These are phyloP conservation scores for Gallirallus australis DNA, from an alignment of 2,797 vertebrate species.

Conservation along the genomic window DNA sequence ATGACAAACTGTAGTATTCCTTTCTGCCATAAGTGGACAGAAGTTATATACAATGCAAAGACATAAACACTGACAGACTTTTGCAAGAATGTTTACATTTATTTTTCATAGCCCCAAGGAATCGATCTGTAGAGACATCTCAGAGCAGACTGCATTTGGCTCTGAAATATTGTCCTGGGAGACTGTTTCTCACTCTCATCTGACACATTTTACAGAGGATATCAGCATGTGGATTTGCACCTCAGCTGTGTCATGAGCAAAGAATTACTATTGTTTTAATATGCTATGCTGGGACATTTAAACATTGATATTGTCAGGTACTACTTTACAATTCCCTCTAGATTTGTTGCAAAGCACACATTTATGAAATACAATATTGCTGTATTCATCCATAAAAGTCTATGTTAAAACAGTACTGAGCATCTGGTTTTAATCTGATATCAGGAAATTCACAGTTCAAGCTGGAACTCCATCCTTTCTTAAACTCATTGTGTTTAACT, in stretches of 20 bases:
- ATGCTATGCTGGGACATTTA: background rate
- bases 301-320: conserved; percentile 30
- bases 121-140: conserved; percentile 45
- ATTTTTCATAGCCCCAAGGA: conserved; percentile 67
- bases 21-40: background rate
- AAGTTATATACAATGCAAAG: conserved; percentile 15
- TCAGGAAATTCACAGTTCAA: conserved; percentile 37
- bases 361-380: conserved; percentile 60
- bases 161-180: conserved; percentile 16
- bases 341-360: conserved; percentile 16
- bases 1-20: background rate
- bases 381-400: conserved; percentile 25
- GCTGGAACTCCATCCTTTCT: conserved; percentile 12
- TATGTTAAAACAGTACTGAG: background rate
- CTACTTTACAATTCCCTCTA: conserved; percentile 42
- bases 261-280: conserved; percentile 43
- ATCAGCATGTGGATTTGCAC: conserved; percentile 52
- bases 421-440: conserved; percentile 57
- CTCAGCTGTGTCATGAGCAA: conserved; percentile 37
- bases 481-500: background rate
- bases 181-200: background rate
- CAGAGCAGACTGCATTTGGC: conserved; percentile 35
- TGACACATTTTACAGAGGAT: conserved; percentile 30
- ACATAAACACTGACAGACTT: conserved; percentile 25
- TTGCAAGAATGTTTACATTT: conserved; percentile 55